These are phyloP conservation scores for Nasonia longicornis DNA, from an alignment of 1,140 invertebrate genomes.

Conservation along the genomic window DNA sequence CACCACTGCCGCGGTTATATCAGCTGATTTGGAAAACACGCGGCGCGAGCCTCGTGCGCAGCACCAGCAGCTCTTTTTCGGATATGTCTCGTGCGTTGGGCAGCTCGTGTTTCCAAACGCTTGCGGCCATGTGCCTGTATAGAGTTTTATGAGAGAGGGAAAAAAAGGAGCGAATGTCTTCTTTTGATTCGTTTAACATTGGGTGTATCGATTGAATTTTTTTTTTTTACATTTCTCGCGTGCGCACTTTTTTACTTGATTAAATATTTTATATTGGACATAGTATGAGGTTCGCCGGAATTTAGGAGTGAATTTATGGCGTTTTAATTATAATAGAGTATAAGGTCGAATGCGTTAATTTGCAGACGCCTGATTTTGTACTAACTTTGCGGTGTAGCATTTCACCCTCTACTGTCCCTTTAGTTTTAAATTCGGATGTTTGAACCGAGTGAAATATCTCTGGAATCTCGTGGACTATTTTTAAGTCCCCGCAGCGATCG, in stretches of 20 bases:
- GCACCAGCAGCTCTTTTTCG: background rate
- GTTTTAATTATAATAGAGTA: too few relatives aligned
- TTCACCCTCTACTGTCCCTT: background rate
- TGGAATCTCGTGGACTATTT: conserved; percentile 1
- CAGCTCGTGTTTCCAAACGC: background rate
- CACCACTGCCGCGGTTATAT: conserved; percentile 44
- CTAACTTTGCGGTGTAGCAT: background rate
- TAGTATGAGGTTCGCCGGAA: too few relatives aligned
- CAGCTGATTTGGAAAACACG: conserved; percentile 64
- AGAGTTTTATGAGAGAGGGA: too few relatives aligned
- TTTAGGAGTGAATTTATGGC: too few relatives aligned
- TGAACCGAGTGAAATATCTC: background rate
- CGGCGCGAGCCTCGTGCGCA: background rate
- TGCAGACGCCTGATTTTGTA: background rate
- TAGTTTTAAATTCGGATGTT: background rate
- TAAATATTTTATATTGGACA: too few relatives aligned
- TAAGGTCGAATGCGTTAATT: too few relatives aligned
- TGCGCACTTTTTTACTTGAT: too few relatives aligned
- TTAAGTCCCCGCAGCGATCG: background rate
- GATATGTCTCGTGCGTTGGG: background rate
- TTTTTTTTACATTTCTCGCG: too few relatives aligned
- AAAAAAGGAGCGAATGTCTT: too few relatives aligned
- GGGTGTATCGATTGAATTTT: too few relatives aligned
- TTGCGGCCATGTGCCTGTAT: too few relatives aligned
- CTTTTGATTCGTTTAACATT: too few relatives aligned